Evolutionary conservation across 1,140 invertebrate genomes (phyloP).

Genomic region (Drosophila ironensis): DNA sequence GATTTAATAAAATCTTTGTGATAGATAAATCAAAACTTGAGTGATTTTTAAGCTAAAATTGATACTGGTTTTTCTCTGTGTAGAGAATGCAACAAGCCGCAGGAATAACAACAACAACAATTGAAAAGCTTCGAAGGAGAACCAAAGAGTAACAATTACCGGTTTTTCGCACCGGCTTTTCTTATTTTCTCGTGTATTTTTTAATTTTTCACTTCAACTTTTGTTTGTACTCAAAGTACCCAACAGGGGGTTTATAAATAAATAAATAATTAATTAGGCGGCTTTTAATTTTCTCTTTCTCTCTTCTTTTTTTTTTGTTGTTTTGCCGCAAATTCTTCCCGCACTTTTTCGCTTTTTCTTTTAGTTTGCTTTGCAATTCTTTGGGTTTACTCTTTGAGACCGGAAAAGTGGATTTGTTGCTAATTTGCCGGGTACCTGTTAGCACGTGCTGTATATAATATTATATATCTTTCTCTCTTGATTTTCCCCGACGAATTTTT

Average conservation of each 20-base stretch:
- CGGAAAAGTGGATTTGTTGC: neutral
- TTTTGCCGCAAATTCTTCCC: no score
- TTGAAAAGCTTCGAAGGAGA: neutral
- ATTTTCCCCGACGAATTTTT: no score
- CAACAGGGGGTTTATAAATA: no score
- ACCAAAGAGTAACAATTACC: slow-evolving; percentile 49
- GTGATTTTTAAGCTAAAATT: no score
- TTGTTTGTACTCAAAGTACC: no score
- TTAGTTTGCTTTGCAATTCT: no score
- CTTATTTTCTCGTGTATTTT: slow-evolving; percentile 7
- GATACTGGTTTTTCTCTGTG: neutral
- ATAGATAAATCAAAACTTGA: slow-evolving; percentile 31
- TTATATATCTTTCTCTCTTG: no score
- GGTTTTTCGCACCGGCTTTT: slow-evolving; percentile 36
- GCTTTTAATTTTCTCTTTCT: slow-evolving; percentile 6
- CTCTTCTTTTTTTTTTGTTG: no score
- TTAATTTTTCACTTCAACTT: slow-evolving; percentile 1
- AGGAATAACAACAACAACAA: slow-evolving; percentile 23
- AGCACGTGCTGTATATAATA: slow-evolving; percentile 41
- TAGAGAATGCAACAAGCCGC: slow-evolving; percentile 57
- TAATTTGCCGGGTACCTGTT: slow-evolving; percentile 18
- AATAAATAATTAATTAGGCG: slow-evolving; percentile 24
- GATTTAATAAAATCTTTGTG: no score
- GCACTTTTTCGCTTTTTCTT: no score
- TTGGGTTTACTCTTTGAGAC: no score